Evolutionary conservation across 30 jellyfish, hydroid and myxozoan species (phyloP).

Genomic region (Hydra vulgaris): DNA sequence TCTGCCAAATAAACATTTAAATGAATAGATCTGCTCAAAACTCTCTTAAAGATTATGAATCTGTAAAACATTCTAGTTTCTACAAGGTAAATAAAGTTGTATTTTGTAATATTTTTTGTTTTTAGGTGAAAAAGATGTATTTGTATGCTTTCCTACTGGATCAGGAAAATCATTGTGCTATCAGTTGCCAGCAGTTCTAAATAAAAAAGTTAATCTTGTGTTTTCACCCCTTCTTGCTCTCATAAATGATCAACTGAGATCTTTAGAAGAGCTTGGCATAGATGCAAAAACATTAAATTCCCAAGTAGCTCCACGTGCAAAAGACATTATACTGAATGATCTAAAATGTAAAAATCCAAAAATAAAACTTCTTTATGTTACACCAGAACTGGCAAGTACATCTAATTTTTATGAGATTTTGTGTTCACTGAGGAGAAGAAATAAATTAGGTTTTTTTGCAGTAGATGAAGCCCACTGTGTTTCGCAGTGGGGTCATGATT

Average conservation of each 20-base stretch:
- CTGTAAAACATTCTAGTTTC: no score
- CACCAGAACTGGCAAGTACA: constrained; percentile 91
- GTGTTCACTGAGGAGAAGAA: constrained; percentile 22
- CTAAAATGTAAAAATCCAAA: constrained; percentile 41
- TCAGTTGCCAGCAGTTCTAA: constrained; percentile 66
- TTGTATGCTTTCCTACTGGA: constrained; percentile 87
- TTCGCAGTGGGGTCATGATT: constrained; percentile 99
- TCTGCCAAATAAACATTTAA: no score
- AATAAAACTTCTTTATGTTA: constrained; percentile 49
- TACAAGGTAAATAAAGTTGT: no score
- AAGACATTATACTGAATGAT: constrained; percentile 44
- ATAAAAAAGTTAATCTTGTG: constrained; percentile 47
- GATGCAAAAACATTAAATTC: constrained; percentile 65
- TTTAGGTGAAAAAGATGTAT: constrained; percentile 69
- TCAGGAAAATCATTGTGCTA: constrained; percentile 81
- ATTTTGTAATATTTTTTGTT: background rate
- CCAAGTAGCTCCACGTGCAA: constrained; percentile 36
- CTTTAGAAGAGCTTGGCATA: constrained; percentile 51
- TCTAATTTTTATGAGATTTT: constrained; percentile 39
- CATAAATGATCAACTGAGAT: constrained; percentile 59
- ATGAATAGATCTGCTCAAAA: no score
- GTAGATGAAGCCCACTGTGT: constrained; percentile 99
- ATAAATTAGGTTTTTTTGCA: constrained; percentile 50
- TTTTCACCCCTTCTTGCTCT: constrained; percentile 77
- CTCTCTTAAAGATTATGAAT: no score